Evolutionary conservation across 37 sponge, comb jelly and placozoan species (phyloP), one percentile per base, ranked within the genome.

Genomic region (Axinella damicornis): DNA sequence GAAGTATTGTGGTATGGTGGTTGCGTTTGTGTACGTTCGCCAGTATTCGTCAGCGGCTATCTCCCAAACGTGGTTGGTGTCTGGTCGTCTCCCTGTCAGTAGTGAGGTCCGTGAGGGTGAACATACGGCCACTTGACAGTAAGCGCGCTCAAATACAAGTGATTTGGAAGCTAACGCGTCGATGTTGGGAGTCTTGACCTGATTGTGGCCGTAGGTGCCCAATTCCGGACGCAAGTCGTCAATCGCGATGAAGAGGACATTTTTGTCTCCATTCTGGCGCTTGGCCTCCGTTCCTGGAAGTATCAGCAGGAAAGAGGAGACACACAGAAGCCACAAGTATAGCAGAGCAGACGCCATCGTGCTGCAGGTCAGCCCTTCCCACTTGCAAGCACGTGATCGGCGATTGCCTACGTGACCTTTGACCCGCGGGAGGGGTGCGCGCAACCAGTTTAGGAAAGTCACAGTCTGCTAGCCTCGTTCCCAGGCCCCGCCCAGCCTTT

Each of bases 1-100:
- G 73, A 86, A 86, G 55, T 78, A 86, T 53, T 86, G 87, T 52
- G 87, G 87, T 24, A 86, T 86, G 53, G 87, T 79, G 18, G 87
- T 86, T 22, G 79, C 87, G 54, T 86, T 86, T 36, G 79, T 78
- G 58, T 30, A 69, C 16, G 25, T 78, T 2, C 87, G 19, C 87
- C 87, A 86, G 41, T 86, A 86, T 40, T 77, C 80, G 33, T 86
- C 73, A 1, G 21, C 31, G n/a, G 69, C 73, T 32, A 86, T 86
- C 73, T 36, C 54, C 87, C 80, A 86, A 6, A 78, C 79, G 58
- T 78, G 87, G 56, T 77, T 86, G 58, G 79, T 86, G 63, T 86
- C 87, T 33, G 87, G 79, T 16, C 87, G 57, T 37, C 80, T 34
- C 35, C 87, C 87, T 17, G 87, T 86, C 33, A 86, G 79, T 9